Percentiles rank a stretch among this genome's conserved stretches.
Evolutionary conservation across 1,140 invertebrate genomes (phyloP).

Genomic region (Calliphora vicina): DNA sequence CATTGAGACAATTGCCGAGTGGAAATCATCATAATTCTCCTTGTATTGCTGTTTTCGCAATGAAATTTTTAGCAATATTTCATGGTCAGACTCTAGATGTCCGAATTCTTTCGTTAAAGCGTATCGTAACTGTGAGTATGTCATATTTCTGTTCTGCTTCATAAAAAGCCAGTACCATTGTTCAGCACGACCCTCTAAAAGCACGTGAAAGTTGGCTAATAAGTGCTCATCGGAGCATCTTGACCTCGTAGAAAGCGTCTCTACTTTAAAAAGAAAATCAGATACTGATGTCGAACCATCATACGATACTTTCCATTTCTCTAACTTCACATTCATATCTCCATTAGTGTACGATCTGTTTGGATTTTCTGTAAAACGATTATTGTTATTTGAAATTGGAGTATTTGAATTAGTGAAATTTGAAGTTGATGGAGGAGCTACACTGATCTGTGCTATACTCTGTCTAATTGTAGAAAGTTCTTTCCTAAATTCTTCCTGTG

Average conservation of each 20-base stretch:
- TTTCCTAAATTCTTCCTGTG: not conserved
- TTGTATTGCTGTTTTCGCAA: not conserved
- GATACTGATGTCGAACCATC: not conserved
- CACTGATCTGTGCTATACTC: not conserved
- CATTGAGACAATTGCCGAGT: not conserved
- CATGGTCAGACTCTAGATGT: not conserved
- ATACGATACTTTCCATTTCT: constrained; percentile 8
- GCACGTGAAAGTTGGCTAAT: not conserved
- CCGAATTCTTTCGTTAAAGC: not conserved
- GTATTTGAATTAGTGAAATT: not conserved
- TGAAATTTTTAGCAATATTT: not conserved
- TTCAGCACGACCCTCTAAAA: not conserved
- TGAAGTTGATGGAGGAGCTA: not conserved
- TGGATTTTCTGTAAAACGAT: not conserved
- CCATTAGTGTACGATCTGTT: not conserved
- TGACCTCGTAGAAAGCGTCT: not conserved
- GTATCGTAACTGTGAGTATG: not conserved
- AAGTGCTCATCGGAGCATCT: not conserved
- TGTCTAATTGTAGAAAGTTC: not conserved
- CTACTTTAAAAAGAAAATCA: constrained; percentile 12
- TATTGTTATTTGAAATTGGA: not conserved
- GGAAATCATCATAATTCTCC: not conserved
- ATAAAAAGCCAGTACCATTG: constrained; percentile 1
- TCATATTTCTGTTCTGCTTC: not conserved
- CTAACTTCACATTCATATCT: not conserved